Percentiles rank a stretch among this genome's conserved stretches.
Evolutionary conservation across 2,113 vertebrate genomes (phyloP).

Genomic region (Chlorocebus sabaeus): DNA sequence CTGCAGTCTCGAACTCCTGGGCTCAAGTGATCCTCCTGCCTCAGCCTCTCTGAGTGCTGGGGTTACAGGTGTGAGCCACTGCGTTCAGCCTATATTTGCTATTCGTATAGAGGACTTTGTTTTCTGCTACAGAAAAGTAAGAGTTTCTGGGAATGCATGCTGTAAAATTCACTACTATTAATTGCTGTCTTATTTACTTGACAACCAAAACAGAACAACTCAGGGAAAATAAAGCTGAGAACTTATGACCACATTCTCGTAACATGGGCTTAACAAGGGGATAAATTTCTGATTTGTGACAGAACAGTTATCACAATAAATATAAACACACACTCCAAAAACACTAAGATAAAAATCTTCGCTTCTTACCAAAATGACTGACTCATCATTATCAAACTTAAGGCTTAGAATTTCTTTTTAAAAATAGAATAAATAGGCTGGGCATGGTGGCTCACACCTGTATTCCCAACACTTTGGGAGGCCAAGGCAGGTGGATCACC

Average conservation of each 20-base stretch:
- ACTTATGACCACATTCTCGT: not conserved
- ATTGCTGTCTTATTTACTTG: not conserved
- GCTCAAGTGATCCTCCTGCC: too few relatives aligned
- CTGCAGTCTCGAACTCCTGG: too few relatives aligned
- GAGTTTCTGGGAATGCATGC: not conserved
- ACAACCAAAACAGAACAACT: conserved; percentile 26
- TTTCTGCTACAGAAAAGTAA: conserved; percentile 26
- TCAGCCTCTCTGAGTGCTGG: too few relatives aligned
- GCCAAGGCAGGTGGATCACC: too few relatives aligned
- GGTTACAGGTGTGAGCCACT: too few relatives aligned
- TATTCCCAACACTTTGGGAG: too few relatives aligned
- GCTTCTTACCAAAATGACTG: conserved; percentile 25
- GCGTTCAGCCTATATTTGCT: too few relatives aligned
- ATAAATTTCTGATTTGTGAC: not conserved
- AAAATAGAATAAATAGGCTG: not conserved
- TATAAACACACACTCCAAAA: not conserved
- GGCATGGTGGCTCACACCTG: too few relatives aligned
- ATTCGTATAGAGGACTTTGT: not conserved
- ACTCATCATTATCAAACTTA: conserved; percentile 18
- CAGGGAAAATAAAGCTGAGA: conserved; percentile 10
- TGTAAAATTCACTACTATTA: conserved; percentile 31
- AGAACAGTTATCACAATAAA: conserved; percentile 25
- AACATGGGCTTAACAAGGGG: not conserved
- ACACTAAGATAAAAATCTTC: not conserved
- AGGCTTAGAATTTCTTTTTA: not conserved